phyloP scores from a whole-genome alignment of 2,888 invertebrate genomes.

The Microctonus aethiopoides region DNA sequence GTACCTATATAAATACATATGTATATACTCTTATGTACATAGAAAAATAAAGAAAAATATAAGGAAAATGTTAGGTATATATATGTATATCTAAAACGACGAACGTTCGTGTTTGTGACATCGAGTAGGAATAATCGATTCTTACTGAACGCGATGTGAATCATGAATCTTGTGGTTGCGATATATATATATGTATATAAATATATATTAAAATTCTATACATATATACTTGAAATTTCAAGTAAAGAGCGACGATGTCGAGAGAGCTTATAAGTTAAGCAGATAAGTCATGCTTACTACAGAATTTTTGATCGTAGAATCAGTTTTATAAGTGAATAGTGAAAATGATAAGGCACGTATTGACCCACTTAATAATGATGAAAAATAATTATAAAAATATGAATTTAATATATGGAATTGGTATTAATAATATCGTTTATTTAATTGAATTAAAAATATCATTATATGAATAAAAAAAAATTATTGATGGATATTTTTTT shows the following conservation, averaged over 20 bases:
- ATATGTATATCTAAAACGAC: constrained; percentile 24
- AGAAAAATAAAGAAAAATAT: too few relatives aligned
- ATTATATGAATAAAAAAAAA: too few relatives aligned
- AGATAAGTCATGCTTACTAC: constrained; percentile 15
- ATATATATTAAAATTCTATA: background rate
- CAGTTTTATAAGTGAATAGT: background rate
- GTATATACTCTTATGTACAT: too few relatives aligned
- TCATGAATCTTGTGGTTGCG: background rate
- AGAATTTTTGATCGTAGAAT: constrained; percentile 4
- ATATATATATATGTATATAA: background rate
- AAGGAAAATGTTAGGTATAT: too few relatives aligned
- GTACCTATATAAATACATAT: too few relatives aligned
- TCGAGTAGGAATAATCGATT: constrained; percentile 39
- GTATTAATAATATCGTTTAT: too few relatives aligned
- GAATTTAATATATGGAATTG: background rate
- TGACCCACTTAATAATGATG: background rate
- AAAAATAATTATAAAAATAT: background rate
- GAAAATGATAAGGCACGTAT: constrained; percentile 9
- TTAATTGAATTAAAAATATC: too few relatives aligned
- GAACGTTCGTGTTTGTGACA: constrained; percentile 36
- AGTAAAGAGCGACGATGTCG: background rate
- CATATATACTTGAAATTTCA: background rate
- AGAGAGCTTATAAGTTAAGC: constrained; percentile 11
- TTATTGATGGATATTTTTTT: too few relatives aligned
- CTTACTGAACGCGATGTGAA: constrained; percentile 19